These are phyloP conservation scores for Chymomyza caudatula DNA, from an alignment of 2,888 invertebrate species.

Conservation along the genomic window DNA sequence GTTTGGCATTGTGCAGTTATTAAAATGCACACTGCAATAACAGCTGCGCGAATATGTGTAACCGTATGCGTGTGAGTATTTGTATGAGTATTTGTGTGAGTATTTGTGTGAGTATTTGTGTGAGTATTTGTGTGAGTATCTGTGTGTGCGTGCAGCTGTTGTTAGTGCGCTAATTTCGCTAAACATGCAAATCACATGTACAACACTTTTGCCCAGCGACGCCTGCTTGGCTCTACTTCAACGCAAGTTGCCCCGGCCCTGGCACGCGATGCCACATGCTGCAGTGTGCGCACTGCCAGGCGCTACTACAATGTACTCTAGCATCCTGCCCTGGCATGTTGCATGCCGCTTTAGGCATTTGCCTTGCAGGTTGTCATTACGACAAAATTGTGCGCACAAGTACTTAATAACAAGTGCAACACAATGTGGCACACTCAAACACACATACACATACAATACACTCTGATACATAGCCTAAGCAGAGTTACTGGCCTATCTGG, in stretches of 20 bases:
- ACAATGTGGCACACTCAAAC: conserved; percentile 61
- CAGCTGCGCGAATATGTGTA: conserved; percentile 2
- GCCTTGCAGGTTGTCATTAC: conserved; percentile 14
- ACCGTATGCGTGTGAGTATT: neutral
- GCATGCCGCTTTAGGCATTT: conserved; percentile 56
- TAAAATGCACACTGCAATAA: conserved; percentile 51
- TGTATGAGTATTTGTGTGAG: neutral
- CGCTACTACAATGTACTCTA: neutral
- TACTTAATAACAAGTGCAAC: conserved; percentile 64
- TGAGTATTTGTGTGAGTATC: neutral
- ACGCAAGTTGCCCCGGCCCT: conserved; percentile 55
- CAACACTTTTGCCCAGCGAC: conserved; percentile 28
- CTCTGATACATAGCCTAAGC: no score
- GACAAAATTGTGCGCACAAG: conserved; percentile 18
- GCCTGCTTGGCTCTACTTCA: conserved; percentile 11
- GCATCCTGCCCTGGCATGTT: neutral
- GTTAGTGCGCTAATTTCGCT: conserved; percentile 71
- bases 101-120: neutral
- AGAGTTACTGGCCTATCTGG: neutral
- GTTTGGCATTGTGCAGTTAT: conserved; percentile 38
- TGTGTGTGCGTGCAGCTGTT: conserved; percentile 53
- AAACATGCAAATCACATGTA: conserved; percentile 72
- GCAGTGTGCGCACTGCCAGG: no score
- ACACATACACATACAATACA: conserved; percentile 1
- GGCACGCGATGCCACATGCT: conserved; percentile 54